Evolutionary conservation across 2,888 invertebrate species (phyloP), one percentile per base, ranked within the genome.

Genomic region (Eupithecia abbreviata): DNA sequence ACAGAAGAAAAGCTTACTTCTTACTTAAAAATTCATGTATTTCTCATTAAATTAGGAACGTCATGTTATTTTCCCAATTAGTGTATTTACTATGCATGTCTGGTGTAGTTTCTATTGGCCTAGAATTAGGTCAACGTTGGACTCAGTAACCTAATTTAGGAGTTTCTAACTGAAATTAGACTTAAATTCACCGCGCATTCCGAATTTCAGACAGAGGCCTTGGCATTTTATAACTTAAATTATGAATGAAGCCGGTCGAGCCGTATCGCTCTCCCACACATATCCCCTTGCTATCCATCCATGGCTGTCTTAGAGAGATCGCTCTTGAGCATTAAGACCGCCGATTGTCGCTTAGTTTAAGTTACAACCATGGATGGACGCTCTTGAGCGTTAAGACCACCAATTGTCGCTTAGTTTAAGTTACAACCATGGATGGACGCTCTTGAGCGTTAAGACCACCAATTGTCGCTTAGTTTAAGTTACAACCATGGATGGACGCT

Each of bases 41-140:
- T 9, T 58, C 55, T 18, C 30, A 62, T 62, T n/a, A 69, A 72
- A 69, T 72, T 49, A 72, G 68, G 43, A 67, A 55, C 47, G 73
- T 68, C 45, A 76, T 18, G 55, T 42, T 41, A 77, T 74, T 68
- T 74, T 68, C 41, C 10, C 58, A 73, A 70, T 71, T 76, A 71
- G 65, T 30, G 10, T 62, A 51, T 51, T 65, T 65, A 47, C 41
- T 69, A 77, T 70, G 65, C 75, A 67, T 18, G 41, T 15, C 42
- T 69, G 58, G 67, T 45, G 73, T 30, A 73, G 71, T 42, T 68
- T 43, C 49, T 71, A 62, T 71, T 72, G 51, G 72, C 49, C 77
- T 65, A 65, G 71, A 67, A 68, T 9, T 68, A 10, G 67, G 45
- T 68, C 67, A 68, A 43, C 45, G 51, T 67, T 73, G 43, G 51